phyloP scores from a whole-genome alignment of 2,797 vertebrate species.

The Mus caroli region DNA sequence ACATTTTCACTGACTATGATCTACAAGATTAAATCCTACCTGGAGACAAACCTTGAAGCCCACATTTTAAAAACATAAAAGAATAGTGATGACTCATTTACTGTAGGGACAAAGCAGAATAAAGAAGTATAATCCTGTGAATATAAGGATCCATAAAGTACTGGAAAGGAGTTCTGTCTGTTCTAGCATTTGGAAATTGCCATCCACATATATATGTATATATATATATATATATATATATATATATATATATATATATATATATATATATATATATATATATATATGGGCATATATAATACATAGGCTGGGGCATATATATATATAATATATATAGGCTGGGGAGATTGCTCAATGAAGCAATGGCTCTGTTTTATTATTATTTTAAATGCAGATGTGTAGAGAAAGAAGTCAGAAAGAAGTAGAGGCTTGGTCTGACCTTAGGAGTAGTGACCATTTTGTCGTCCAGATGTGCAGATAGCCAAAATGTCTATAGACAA shows the following conservation, averaged over 20 bases:
- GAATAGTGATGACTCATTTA: conserved; percentile 19
- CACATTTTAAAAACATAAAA: conserved; percentile 4
- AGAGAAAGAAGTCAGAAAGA: not conserved
- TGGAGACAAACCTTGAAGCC: not conserved
- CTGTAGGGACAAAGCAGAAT: too few species aligned
- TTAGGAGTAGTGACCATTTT: not conserved
- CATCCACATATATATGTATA: too few species aligned
- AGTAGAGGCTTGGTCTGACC: not conserved
- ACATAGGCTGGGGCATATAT: not conserved
- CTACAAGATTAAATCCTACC: not conserved
- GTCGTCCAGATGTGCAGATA: not conserved
- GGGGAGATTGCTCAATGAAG: not conserved
- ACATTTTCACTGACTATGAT: not conserved
- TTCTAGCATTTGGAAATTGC: not conserved
- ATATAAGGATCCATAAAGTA: not conserved
- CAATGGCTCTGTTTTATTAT: not conserved
- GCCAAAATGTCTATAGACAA: not conserved
- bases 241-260: too few species aligned
- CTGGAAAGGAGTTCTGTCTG: not conserved
- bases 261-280: too few species aligned
- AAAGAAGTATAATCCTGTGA: not conserved
- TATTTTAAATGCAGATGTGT: not conserved
- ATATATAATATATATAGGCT: not conserved
- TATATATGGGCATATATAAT: too few species aligned
- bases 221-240: too few species aligned